Conservation (phyloP, 2,113 vertebrate genomes). For the Eonycteris spelaea region DNA sequence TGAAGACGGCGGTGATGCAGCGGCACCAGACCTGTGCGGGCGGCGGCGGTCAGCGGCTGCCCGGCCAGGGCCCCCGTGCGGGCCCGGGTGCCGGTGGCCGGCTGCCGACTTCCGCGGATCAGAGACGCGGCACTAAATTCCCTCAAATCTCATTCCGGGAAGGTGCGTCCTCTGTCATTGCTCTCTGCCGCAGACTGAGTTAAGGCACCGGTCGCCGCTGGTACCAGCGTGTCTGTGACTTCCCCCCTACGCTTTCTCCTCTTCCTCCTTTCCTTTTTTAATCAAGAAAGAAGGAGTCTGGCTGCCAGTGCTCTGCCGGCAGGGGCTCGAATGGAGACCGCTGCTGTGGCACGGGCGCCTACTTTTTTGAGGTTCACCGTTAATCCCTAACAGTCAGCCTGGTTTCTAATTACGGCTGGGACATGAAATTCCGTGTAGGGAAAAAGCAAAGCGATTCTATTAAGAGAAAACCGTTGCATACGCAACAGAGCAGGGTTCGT, state of each 20-base stretch:
- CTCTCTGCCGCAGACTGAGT: not conserved
- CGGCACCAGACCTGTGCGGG: conserved; percentile 93
- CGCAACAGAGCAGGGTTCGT: rapidly evolving
- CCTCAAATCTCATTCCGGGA: not conserved
- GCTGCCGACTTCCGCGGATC: rapidly evolving
- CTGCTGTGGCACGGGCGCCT: not conserved
- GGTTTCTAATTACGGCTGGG: not conserved
- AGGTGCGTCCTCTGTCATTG: rapidly evolving
- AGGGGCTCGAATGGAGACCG: not conserved
- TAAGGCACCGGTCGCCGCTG: not conserved
- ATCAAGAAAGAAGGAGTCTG: not conserved
- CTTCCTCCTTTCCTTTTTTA: not conserved
- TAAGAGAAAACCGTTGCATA: not conserved
- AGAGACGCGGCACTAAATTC: rapidly evolving
- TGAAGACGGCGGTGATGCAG: conserved; percentile 95
- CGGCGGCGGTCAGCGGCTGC: not conserved
- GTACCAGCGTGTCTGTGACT: not conserved
- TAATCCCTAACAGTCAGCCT: not conserved
- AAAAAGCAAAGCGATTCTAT: not conserved
- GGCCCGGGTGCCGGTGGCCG: rapidly evolving
- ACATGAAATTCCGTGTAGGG: not conserved
- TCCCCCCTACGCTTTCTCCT: not conserved
- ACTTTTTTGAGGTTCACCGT: not conserved
- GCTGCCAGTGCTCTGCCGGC: not conserved
- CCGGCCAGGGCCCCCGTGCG: rapidly evolving